Conservation (phyloP, 92 coral and sea anemone genomes). For the Nematostella vectensis region DNA sequence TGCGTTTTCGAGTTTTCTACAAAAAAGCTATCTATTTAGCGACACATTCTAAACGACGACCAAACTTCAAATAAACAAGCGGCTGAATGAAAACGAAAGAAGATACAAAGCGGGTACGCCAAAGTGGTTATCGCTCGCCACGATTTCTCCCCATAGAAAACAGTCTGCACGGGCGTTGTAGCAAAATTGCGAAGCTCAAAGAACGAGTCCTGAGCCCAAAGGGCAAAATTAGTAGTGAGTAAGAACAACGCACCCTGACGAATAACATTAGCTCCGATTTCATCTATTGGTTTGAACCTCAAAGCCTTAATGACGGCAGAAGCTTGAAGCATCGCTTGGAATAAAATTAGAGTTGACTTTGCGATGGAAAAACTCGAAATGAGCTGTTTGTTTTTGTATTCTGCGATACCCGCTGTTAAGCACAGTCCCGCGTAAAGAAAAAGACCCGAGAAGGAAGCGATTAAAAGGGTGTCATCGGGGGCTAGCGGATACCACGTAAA, state of each 20-base stretch:
- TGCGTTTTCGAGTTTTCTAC: too few relatives aligned
- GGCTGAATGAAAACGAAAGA: slow-evolving; percentile 94
- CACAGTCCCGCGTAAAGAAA: slow-evolving; percentile 86
- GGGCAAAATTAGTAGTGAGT: slow-evolving; percentile 82
- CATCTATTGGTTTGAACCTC: slow-evolving; percentile 77
- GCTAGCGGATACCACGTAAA: slow-evolving; percentile 87
- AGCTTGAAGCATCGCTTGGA: slow-evolving; percentile 89
- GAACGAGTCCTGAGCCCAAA: slow-evolving; percentile 94
- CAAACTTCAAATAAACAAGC: slow-evolving; percentile 94
- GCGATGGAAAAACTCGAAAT: slow-evolving; percentile 83
- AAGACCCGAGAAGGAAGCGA: slow-evolving; percentile 80
- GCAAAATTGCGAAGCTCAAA: slow-evolving; percentile 84
- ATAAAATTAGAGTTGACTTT: slow-evolving; percentile 62
- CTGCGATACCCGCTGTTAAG: slow-evolving; percentile 92
- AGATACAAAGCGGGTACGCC: slow-evolving; percentile 89
- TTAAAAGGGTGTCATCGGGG: slow-evolving; percentile 75
- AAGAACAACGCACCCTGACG: slow-evolving; percentile 90
- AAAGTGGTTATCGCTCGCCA: slow-evolving; percentile 89
- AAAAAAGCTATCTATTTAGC: too few relatives aligned
- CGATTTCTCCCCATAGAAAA: slow-evolving; percentile 86
- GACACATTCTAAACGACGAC: slow-evolving; percentile 72
- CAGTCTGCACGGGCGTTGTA: slow-evolving; percentile 85
- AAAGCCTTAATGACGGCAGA: slow-evolving; percentile 85
- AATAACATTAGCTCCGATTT: slow-evolving; percentile 81
- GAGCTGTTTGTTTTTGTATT: slow-evolving; percentile 56